phyloP scores from a whole-genome alignment of 2,797 vertebrate species.

The Sphenopsis melanotis region DNA sequence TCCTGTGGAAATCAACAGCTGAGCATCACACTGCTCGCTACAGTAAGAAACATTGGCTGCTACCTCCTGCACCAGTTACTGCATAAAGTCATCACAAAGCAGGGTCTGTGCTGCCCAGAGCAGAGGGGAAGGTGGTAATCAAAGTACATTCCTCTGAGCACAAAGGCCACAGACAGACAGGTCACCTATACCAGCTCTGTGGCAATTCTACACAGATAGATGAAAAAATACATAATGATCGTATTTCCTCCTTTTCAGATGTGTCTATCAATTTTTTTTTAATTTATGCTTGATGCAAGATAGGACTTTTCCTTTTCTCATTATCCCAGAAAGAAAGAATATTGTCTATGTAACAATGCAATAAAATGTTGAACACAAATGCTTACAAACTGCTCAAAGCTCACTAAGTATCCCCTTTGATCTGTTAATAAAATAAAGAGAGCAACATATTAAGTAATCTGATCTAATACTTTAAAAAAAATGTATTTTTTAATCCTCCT shows the following conservation, averaged over 20 bases:
- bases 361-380: background rate
- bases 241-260: background rate
- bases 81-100: background rate
- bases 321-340: background rate
- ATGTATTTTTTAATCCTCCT: slow-evolving; percentile 51
- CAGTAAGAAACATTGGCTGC: fast-evolving
- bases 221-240: background rate
- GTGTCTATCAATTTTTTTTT: background rate
- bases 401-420: background rate
- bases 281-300: background rate
- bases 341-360: background rate
- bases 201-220: background rate
- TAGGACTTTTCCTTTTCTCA: background rate
- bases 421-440: background rate
- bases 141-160: background rate
- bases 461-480: slow-evolving; percentile 10
- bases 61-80: background rate
- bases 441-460: background rate
- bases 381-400: background rate
- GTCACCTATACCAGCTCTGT: background rate
- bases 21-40: background rate
- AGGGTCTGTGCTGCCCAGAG: background rate
- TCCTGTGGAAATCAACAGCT: background rate
- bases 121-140: background rate
- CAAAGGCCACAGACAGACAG: background rate